These are phyloP conservation scores for Hylia prasina DNA, from an alignment of 2,113 vertebrate species.

Conservation along the genomic window DNA sequence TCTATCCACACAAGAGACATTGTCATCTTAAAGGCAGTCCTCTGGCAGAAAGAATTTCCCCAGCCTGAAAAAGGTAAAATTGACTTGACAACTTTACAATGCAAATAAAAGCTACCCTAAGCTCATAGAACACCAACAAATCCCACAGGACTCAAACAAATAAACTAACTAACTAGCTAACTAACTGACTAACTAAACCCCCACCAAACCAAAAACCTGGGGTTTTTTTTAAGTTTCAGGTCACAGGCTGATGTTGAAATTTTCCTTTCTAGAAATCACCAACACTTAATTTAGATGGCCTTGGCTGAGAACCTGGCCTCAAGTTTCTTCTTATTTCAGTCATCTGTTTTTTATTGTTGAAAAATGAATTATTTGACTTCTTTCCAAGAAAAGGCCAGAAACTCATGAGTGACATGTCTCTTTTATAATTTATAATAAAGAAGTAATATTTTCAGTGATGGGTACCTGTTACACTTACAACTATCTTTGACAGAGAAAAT, in stretches of 20 bases:
- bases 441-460: neutral
- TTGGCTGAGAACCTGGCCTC: neutral
- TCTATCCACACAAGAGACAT: too few relatives aligned
- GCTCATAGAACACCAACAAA: neutral
- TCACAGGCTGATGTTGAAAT: neutral
- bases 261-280: neutral
- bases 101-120: neutral
- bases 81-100: neutral
- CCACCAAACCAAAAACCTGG: neutral
- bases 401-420: neutral
- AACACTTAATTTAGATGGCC: neutral
- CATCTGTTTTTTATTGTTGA: neutral
- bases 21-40: neutral
- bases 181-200: neutral
- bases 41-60: neutral
- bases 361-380: neutral
- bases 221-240: accelerated
- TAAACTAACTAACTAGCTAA: too few relatives aligned
- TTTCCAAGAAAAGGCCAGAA: neutral
- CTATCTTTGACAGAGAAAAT: neutral
- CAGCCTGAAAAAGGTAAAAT: neutral
- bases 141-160: neutral
- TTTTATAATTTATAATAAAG: neutral
- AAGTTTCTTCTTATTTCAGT: neutral
- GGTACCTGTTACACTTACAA: neutral